Evolutionary conservation across 2,113 vertebrate genomes (phyloP), one percentile per base, ranked within the genome.

Genomic region (Chaenocephalus aceratus): DNA sequence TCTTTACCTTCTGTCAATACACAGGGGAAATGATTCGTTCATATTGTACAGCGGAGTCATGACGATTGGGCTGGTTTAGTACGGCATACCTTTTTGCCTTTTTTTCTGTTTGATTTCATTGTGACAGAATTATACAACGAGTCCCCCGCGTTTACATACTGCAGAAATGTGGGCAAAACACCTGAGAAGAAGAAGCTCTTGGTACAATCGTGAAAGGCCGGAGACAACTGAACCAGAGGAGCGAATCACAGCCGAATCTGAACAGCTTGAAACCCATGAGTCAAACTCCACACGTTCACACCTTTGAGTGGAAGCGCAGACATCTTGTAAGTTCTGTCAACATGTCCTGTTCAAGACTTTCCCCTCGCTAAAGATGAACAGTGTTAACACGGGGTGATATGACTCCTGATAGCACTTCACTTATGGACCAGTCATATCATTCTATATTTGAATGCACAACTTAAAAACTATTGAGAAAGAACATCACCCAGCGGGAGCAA

Each of bases 181-280:
- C 68, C 62, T 72, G 72, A 72, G 44, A 59, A 36, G 16, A 59
- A 52, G 36, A 23, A 68, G 0, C 62, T 72, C 48, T 77, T 7
- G 36, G 64, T 73, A 11, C 7, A 36, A 11, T 61, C 16, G n/a
- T 44, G 46, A 41, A 30, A 6, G 10, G 15, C 48, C 15, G 26
- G 64, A 79, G 75, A 70, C 59, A 18, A 56, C n/a, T 13, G 18
- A 8, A 52, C 7, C 18, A 44, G 26, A 36, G n/a, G 34, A 23
- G 62, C 15, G 5, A 75, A 74, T 21, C 18, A 9, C 48, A 54
- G 65, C 13, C 63, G 26, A 51, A 30, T 21, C 44, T 45, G 34
- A 26, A 68, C 23, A 52, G 51, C 41, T 49, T 65, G 16, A 54
- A 80, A 41, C 72, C 76, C 71, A 67, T 67, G 67, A 82, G 53